Evolutionary conservation across 2,888 invertebrate species (phyloP).

Genomic region (Scelioninae gen. 2): DNA sequence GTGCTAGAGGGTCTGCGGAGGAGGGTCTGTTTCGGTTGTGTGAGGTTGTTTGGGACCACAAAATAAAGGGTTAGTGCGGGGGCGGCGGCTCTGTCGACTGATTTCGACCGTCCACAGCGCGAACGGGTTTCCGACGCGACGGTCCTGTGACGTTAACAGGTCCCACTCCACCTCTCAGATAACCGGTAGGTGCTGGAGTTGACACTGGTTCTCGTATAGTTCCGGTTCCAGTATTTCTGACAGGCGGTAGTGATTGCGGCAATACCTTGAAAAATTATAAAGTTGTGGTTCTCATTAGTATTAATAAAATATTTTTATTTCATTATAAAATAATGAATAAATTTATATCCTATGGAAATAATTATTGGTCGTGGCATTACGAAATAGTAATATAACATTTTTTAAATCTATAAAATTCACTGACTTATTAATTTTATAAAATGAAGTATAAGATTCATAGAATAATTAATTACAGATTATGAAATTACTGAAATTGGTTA

Average conservation of each 20-base stretch:
- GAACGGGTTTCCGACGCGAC: constrained; percentile 75
- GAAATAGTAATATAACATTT: too few species aligned
- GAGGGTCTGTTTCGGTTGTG: constrained; percentile 50
- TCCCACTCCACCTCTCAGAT: constrained; percentile 73
- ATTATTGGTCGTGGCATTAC: too few species aligned
- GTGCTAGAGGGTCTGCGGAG: constrained; percentile 71
- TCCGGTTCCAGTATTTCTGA: constrained; percentile 74
- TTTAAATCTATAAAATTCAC: too few species aligned
- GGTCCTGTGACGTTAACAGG: constrained; percentile 73
- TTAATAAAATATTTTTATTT: too few species aligned
- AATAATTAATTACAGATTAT: too few species aligned
- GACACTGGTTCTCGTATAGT: constrained; percentile 74
- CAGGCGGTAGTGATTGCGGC: constrained; percentile 73
- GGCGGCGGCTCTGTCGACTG: constrained; percentile 76
- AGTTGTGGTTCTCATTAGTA: too few species aligned
- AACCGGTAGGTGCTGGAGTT: constrained; percentile 68
- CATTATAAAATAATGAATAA: too few species aligned
- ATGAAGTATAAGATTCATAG: too few species aligned
- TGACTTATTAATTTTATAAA: too few species aligned
- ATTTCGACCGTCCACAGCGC: constrained; percentile 75
- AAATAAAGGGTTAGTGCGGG: constrained; percentile 74
- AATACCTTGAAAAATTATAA: constrained; percentile 61
- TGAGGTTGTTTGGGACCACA: constrained; percentile 40
- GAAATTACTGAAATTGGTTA: too few species aligned
- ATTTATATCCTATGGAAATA: too few species aligned